These are phyloP conservation scores for Hemitrygon akajei DNA, from an alignment of 2,797 vertebrate species.

Conservation along the genomic window DNA sequence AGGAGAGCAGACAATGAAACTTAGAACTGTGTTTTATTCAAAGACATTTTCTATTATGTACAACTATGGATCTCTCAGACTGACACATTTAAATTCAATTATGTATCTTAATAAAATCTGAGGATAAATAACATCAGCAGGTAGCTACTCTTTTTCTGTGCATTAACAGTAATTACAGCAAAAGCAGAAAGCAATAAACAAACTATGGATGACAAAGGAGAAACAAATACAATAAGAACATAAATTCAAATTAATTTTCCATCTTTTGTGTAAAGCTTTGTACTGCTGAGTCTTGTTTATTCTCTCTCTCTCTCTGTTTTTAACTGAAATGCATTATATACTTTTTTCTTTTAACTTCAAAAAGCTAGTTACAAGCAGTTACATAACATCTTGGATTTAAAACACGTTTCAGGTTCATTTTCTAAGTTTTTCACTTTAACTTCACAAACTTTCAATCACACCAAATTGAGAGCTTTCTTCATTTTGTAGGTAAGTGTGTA, in stretches of 20 bases:
- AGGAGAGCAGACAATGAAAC: slow-evolving; percentile 39
- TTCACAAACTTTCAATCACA: neutral
- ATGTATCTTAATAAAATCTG: neutral
- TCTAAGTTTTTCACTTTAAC: neutral
- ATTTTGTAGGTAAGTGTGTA: neutral
- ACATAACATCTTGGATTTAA: neutral
- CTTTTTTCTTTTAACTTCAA: neutral
- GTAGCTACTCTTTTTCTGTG: neutral
- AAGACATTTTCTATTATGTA: too few relatives aligned
- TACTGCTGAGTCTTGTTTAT: neutral
- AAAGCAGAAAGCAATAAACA: neutral
- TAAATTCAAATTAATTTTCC: too few relatives aligned
- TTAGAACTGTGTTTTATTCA: slow-evolving; percentile 9
- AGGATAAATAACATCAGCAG: neutral
- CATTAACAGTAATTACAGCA: neutral
- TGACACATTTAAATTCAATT: neutral
- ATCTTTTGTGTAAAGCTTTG: neutral
- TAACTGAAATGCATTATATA: neutral
- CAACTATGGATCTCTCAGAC: neutral
- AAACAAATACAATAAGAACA: neutral
- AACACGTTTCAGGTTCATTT: neutral
- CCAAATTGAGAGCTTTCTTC: neutral
- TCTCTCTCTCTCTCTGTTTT: neutral
- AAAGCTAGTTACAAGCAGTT: neutral
- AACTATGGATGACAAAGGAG: neutral